A percentile compares a stretch with the other conserved stretches of the same genome.
These are phyloP conservation scores for Chelon auratus DNA, from an alignment of 2,797 vertebrate genomes.

Conservation along the genomic window DNA sequence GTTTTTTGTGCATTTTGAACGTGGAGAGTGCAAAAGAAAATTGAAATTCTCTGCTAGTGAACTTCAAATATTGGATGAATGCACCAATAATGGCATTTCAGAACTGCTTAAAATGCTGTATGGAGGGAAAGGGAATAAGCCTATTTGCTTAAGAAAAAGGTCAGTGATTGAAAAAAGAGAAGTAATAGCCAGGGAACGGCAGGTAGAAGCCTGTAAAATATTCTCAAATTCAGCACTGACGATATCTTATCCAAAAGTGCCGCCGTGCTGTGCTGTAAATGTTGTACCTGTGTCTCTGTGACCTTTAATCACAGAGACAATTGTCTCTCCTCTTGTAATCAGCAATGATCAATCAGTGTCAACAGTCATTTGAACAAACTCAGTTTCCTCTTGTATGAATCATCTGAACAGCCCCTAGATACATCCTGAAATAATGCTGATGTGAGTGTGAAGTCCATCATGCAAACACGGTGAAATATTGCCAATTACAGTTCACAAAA, in stretches of 20 bases:
- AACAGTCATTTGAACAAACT: conserved; percentile 21
- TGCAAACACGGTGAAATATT: not conserved
- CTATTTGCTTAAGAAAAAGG: conserved; percentile 13
- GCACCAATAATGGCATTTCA: conserved; percentile 6
- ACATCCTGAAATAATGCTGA: not conserved
- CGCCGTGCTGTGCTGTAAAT: conserved; percentile 9
- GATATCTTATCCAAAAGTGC: conserved; percentile 6
- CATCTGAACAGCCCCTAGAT: conserved; percentile 1
- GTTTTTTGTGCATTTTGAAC: conserved; percentile 14
- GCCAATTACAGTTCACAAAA: not conserved
- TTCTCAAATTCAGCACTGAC: conserved; percentile 13
- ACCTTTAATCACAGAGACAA: conserved; percentile 62
- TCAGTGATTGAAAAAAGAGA: conserved; percentile 8
- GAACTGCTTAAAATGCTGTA: not conserved
- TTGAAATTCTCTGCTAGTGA: not conserved
- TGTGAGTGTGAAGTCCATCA: not conserved
- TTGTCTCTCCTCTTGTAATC: conserved; percentile 44
- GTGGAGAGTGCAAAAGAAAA: conserved; percentile 7
- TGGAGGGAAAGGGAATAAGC: not conserved
- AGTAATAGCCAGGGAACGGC: not conserved
- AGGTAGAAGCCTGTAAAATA: conserved; percentile 3
- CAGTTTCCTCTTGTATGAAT: not conserved
- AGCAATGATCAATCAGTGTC: conserved; percentile 32
- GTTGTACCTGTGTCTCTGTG: conserved; percentile 23
- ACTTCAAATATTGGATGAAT: conserved; percentile 16